phyloP scores from a whole-genome alignment of 92 coral and sea anemone species.

The Umimayanthus chanpuru region DNA sequence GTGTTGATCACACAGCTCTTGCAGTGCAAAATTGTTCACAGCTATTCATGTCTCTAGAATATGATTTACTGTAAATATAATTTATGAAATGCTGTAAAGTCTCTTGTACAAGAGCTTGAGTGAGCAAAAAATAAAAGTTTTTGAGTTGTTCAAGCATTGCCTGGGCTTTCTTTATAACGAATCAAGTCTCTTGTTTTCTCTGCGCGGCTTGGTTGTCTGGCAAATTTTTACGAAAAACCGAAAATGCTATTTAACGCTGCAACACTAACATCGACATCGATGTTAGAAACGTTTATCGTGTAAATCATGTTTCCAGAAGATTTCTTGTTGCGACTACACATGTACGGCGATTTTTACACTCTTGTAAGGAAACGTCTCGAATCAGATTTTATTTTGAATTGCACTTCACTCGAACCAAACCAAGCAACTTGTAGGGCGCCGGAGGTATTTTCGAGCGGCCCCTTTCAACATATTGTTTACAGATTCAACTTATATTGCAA shows the following conservation, averaged over 20 bases:
- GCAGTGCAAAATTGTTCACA: too few relatives aligned
- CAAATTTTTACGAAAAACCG: background rate
- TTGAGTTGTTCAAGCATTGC: constrained; percentile 9
- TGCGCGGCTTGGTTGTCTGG: background rate
- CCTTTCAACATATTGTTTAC: constrained; percentile 92
- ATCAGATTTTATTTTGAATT: constrained; percentile 8
- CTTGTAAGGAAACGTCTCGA: background rate
- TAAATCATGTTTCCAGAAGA: background rate
- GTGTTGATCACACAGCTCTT: too few relatives aligned
- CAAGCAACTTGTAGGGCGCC: constrained; percentile 40
- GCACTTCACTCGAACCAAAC: constrained; percentile 42
- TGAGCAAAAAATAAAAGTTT: constrained; percentile 21
- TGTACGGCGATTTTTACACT: background rate
- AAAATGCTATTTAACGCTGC: background rate
- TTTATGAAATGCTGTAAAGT: constrained; percentile 1
- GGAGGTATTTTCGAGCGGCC: constrained; percentile 63
- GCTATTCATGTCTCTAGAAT: background rate
- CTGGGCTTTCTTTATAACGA: background rate
- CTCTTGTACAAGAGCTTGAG: background rate
- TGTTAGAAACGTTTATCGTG: background rate
- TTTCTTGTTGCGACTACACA: background rate
- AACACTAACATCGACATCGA: background rate
- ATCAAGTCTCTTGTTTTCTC: background rate
- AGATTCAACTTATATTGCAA: constrained; percentile 86
- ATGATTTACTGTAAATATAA: constrained; percentile 25